phyloP scores from a whole-genome alignment of 2,113 vertebrate species.

The Rhinolophus ferrumequinum region DNA sequence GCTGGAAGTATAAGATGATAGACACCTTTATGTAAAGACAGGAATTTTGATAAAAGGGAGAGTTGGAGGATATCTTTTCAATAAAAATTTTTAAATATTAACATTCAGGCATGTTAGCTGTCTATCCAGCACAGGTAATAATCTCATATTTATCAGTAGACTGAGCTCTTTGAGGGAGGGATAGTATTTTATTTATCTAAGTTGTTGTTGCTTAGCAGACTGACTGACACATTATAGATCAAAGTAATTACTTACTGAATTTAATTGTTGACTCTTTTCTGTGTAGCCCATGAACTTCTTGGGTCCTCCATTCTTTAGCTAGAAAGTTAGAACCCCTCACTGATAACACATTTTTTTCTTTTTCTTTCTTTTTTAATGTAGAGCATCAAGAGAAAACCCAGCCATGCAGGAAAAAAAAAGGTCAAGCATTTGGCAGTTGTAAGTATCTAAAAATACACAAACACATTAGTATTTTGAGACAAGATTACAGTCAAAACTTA shows the following conservation, averaged over 20 bases:
- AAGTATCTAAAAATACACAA: constrained; percentile 83
- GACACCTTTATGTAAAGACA: neutral
- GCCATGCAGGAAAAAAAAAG: constrained; percentile 97
- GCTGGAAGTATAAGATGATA: neutral
- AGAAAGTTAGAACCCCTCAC: neutral
- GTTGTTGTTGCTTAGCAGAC: neutral
- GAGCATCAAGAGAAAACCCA: constrained; percentile 97
- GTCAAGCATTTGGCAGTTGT: constrained; percentile 99
- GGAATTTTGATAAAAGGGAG: neutral
- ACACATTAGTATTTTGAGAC: neutral
- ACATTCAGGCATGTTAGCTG: neutral
- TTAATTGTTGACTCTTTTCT: neutral
- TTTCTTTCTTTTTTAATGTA: constrained; percentile 78
- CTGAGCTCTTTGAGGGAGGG: neutral
- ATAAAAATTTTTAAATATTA: neutral
- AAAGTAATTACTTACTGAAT: neutral
- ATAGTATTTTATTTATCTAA: neutral
- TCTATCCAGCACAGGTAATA: neutral
- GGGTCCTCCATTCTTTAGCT: neutral
- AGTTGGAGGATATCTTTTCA: neutral
- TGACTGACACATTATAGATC: neutral
- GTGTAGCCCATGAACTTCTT: neutral
- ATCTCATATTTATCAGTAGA: neutral
- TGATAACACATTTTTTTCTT: neutral
- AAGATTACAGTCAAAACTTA: constrained; percentile 38